Evolutionary conservation across 2,113 vertebrate genomes (phyloP).

Genomic region (Variabilichromis moorii): DNA sequence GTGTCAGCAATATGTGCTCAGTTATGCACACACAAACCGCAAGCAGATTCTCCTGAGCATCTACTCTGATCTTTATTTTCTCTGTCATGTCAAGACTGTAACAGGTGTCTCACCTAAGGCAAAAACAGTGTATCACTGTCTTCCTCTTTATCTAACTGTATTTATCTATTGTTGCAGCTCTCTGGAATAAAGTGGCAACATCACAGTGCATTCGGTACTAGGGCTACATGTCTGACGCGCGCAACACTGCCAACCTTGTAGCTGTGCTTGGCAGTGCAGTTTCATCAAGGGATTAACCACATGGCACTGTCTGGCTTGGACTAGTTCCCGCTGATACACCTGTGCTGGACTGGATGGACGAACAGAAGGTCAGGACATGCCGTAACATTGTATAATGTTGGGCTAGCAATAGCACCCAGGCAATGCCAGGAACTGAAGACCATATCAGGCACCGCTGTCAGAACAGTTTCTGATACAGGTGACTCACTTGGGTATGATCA

Average conservation of each 20-base stretch:
- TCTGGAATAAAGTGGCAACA: not conserved
- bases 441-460: not conserved
- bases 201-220: not conserved
- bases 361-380: conserved; percentile 59
- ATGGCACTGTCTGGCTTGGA: conserved; percentile 17
- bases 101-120: conserved; percentile 63
- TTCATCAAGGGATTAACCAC: conserved; percentile 48
- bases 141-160: conserved; percentile 16
- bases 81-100: conserved; percentile 52
- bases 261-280: conserved; percentile 17
- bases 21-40: conserved; percentile 19
- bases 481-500: not conserved
- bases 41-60: conserved; percentile 50
- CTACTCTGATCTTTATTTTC: conserved; percentile 44
- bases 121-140: conserved; percentile 42
- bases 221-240: not conserved
- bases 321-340: not conserved
- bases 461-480: not conserved
- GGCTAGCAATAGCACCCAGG: not conserved
- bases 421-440: not conserved
- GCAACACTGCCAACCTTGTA: not conserved
- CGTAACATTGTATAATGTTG: conserved; percentile 25
- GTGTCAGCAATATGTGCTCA: conserved; percentile 24
- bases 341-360: conserved; percentile 22
- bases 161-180: conserved; percentile 25